These are phyloP conservation scores for Amblyjoppa fuscipennis DNA, from an alignment of 2,888 invertebrate species.

Conservation along the genomic window DNA sequence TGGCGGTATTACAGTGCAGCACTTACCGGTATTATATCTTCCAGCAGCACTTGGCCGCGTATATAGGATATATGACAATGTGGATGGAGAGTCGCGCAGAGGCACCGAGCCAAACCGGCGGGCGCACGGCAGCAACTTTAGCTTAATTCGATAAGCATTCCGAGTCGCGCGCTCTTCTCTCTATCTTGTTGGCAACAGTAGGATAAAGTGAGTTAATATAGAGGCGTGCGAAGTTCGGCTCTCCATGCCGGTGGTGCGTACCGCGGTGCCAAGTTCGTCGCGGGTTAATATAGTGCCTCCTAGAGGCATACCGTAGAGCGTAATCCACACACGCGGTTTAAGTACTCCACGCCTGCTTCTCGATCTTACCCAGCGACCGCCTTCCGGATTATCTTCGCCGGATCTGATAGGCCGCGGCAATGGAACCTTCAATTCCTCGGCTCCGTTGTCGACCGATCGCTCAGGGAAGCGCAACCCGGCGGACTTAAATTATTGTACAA, in stretches of 20 bases:
- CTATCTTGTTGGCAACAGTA: slow-evolving; percentile 57
- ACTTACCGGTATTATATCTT: slow-evolving; percentile 31
- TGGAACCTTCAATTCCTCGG: no score
- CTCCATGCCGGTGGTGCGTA: slow-evolving; percentile 39
- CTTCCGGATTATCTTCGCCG: no score
- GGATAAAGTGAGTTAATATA: slow-evolving; percentile 81
- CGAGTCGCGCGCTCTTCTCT: slow-evolving; percentile 64
- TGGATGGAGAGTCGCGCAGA: slow-evolving; percentile 35
- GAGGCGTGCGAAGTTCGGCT: slow-evolving; percentile 71
- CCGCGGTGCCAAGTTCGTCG: slow-evolving; percentile 55
- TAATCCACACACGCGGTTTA: slow-evolving; percentile 48
- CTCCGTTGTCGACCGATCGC: no score
- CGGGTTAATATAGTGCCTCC: slow-evolving; percentile 59
- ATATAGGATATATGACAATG: slow-evolving; percentile 59
- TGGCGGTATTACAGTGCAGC: background rate
- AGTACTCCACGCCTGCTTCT: slow-evolving; percentile 30
- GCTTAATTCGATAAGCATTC: slow-evolving; percentile 76
- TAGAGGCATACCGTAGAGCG: slow-evolving; percentile 52
- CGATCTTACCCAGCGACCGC: slow-evolving; percentile 8
- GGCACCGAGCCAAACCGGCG: slow-evolving; percentile 47
- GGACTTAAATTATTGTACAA: no score
- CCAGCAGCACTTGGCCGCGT: background rate
- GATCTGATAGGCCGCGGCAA: no score
- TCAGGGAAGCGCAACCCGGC: no score
- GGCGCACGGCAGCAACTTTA: slow-evolving; percentile 54